Conservation (phyloP, 2,113 vertebrate genomes). For the Ranitomeya variabilis region DNA sequence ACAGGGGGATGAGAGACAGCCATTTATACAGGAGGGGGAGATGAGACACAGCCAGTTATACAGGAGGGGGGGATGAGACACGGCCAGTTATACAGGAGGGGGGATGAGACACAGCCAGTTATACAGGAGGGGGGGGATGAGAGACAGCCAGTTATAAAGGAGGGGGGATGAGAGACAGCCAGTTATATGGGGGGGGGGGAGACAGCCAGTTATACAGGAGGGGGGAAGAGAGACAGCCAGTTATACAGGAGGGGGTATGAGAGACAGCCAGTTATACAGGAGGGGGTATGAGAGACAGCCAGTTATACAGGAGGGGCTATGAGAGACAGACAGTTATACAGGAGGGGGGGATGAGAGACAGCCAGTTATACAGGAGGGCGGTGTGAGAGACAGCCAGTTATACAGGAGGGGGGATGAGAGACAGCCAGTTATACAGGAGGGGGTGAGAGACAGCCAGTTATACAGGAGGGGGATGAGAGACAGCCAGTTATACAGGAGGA, state of each 20-base stretch:
- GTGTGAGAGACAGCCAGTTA: too few relatives aligned
- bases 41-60: too few relatives aligned
- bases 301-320: not conserved
- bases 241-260: too few relatives aligned
- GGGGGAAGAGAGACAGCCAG: not conserved
- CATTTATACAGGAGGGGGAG: too few relatives aligned
- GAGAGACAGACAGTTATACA: not conserved
- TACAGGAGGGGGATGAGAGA: not conserved
- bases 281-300: not conserved
- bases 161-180: not conserved
- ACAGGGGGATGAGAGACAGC: too few relatives aligned
- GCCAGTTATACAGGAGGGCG: not conserved
- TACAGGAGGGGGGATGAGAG: not conserved
- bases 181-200: not conserved
- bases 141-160: not conserved
- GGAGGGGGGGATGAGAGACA: not conserved
- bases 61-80: too few relatives aligned
- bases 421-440: not conserved
- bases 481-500: not conserved
- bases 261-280: too few relatives aligned
- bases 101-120: not conserved
- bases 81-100: too few relatives aligned
- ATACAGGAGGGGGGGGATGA: not conserved
- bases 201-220: not conserved
- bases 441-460: not conserved